phyloP scores from a whole-genome alignment of 2,113 vertebrate genomes.

The Lampris incognitus region DNA sequence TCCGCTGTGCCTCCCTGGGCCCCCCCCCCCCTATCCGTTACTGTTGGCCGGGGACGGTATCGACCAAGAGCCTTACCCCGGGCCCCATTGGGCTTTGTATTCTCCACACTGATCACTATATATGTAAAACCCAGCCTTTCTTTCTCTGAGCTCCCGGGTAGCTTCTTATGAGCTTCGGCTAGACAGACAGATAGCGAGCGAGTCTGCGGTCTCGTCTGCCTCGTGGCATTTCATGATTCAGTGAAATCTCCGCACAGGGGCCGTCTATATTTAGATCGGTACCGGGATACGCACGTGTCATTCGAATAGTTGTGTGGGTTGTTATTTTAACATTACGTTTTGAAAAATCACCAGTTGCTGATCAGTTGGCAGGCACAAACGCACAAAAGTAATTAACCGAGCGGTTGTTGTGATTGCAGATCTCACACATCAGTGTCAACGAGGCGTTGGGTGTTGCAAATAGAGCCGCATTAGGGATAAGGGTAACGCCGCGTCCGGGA shows the following conservation, averaged over 20 bases:
- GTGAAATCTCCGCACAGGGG: conserved; percentile 12
- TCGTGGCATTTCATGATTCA: conserved; percentile 10
- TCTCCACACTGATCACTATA: conserved; percentile 59
- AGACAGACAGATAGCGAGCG: conserved; percentile 28
- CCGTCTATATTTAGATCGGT: conserved; percentile 14
- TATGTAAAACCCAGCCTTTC: conserved; percentile 56
- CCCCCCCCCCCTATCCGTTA: conserved; percentile 30
- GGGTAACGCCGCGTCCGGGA: too few relatives aligned
- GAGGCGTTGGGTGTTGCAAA: too few relatives aligned
- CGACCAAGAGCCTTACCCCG: conserved; percentile 46
- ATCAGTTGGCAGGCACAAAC: too few relatives aligned
- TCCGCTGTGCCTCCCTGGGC: conserved; percentile 27
- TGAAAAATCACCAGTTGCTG: too few relatives aligned
- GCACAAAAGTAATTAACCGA: too few relatives aligned
- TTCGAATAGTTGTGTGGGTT: not conserved
- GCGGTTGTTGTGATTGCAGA: too few relatives aligned
- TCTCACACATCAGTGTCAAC: too few relatives aligned
- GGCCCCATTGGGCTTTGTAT: conserved; percentile 43
- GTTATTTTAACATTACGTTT: not conserved
- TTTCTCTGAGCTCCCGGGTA: conserved; percentile 47
- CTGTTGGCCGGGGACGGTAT: conserved; percentile 62
- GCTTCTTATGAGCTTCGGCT: conserved; percentile 52
- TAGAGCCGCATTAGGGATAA: too few relatives aligned
- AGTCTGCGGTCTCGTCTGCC: conserved; percentile 26
- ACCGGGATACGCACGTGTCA: not conserved